Conservation (phyloP, 2,797 vertebrate genomes). For the Rallus crepitans region DNA sequence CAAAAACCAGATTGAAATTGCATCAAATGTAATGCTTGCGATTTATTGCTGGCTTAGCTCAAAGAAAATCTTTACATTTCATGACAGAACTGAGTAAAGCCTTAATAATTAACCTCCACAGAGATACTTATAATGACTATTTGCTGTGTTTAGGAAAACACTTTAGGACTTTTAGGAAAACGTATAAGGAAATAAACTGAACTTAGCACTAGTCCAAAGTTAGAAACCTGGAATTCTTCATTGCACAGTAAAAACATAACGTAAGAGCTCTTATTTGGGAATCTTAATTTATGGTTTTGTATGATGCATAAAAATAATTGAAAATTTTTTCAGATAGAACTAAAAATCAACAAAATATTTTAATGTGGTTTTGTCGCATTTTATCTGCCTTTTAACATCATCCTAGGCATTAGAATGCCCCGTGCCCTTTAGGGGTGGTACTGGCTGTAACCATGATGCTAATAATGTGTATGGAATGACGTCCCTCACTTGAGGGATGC, state of each 20-base stretch:
- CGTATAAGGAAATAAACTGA: neutral
- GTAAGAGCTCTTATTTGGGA: neutral
- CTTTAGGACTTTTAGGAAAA: neutral
- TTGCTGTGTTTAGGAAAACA: neutral
- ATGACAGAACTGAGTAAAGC: slow-evolving; percentile 2
- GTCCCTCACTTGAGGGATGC: neutral
- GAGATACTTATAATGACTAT: neutral
- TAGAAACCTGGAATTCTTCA: neutral
- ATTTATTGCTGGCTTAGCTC: slow-evolving; percentile 14
- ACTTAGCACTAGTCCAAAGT: neutral
- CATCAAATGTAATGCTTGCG: neutral
- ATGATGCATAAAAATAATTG: neutral
- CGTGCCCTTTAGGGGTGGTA: accelerated
- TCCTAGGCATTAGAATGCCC: neutral
- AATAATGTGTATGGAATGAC: too few relatives aligned
- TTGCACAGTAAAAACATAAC: neutral
- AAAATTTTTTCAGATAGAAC: neutral
- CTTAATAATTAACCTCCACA: slow-evolving; percentile 46
- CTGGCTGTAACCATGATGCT: neutral
- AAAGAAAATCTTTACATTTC: slow-evolving; percentile 27
- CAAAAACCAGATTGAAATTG: neutral
- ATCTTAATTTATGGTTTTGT: neutral
- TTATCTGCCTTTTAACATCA: neutral
- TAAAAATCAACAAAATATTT: neutral
- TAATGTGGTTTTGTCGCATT: neutral